Percentiles rank a stretch among this genome's conserved stretches.
phyloP scores from a whole-genome alignment of 2,113 vertebrate genomes.

The Tautogolabrus adspersus region DNA sequence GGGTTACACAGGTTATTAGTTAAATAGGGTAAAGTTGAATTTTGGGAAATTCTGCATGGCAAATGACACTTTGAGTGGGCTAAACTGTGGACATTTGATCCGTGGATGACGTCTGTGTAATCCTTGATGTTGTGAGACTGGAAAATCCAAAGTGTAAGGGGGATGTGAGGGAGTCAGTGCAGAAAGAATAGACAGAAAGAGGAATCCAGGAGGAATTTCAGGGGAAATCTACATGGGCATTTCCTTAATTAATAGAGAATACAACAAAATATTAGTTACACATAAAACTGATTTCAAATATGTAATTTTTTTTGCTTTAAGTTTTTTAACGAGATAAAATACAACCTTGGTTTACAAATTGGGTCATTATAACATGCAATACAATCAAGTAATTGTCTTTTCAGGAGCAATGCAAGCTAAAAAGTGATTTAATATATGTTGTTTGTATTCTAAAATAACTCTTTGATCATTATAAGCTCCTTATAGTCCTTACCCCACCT shows the following conservation, averaged over 20 bases:
- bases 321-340: not conserved
- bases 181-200: slow-evolving; percentile 8
- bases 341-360: not conserved
- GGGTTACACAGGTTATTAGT: not conserved
- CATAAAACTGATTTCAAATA: not conserved
- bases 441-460: not conserved
- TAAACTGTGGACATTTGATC: slow-evolving; percentile 6
- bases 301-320: not conserved
- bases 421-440: not conserved
- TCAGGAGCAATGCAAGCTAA: no score
- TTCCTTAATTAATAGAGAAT: slow-evolving; percentile 25
- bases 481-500: slow-evolving; percentile 1
- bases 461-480: not conserved
- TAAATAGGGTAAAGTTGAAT: slow-evolving; percentile 13
- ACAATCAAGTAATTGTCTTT: not conserved
- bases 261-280: not conserved
- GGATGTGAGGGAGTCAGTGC: not conserved
- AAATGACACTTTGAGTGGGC: slow-evolving; percentile 16
- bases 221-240: slow-evolving; percentile 19
- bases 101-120: not conserved
- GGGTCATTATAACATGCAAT: not conserved
- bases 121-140: not conserved
- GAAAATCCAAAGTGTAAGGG: slow-evolving; percentile 24
- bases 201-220: not conserved
- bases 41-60: not conserved